Evolutionary conservation across 1,140 invertebrate genomes (phyloP), one percentile per base, ranked within the genome.

Genomic region (Aplysia californica): DNA sequence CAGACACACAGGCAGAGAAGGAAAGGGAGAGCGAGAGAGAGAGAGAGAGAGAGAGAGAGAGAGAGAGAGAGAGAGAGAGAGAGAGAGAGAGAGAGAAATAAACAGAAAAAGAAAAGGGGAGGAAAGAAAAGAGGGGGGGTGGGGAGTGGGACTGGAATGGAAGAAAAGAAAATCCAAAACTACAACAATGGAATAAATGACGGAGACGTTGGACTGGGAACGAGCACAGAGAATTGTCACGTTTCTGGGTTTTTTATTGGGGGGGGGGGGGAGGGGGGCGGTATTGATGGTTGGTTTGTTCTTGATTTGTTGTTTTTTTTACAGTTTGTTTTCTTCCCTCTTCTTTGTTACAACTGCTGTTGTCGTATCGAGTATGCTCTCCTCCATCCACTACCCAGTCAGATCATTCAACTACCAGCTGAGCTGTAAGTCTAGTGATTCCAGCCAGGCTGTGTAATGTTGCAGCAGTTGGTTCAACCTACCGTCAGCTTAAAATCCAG

Each of bases 1-100:
- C 10, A 61, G 59, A 61, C 21, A 61, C 10, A 61, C 10, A 61
- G 59, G 26, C 10, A 61, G 59, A 61, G 59, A 61, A 26, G 26
- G 59, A 61, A 26, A 61, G 59, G 26, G 59, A 61, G 59, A 61
- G 59, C 10, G 44, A 18, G 69, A 56, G 69, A 56, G 69, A 18
- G 69, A 71, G 69, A 71, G 69, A 71, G 69, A 71, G 69, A 56
- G 69, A 71, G 69, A 71, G 41, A 71, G 69, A 71, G 41, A 68
- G 74, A 68, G 41, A 66, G 74, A 76, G 39, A 68, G 64, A 33
- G 65, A 66, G 29, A 41, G 64, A 76, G 64, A 58, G 73, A 66
- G 38, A 67, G 39, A 41, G 68, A 44, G 39, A 50, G 68, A 70
- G 68, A 44, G 35, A 70, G 36, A 41, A 26, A 44, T 4, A 70